Evolutionary conservation across 2,888 invertebrate species (phyloP).

Genomic region (Andrena bicolor): DNA sequence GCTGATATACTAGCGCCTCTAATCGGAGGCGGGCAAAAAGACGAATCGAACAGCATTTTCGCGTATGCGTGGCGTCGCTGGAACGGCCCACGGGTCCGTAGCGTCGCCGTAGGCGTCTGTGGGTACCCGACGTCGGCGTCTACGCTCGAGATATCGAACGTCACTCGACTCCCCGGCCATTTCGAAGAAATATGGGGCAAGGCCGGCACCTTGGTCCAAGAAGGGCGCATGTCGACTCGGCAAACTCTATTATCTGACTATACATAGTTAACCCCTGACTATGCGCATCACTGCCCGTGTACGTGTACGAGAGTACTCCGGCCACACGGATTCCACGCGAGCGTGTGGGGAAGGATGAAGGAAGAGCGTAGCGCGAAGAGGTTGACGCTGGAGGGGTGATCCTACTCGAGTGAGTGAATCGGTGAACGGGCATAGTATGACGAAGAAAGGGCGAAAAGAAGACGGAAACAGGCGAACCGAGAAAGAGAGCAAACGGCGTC

Average conservation of each 20-base stretch:
- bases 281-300: slow-evolving; percentile 59
- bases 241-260: slow-evolving; percentile 74
- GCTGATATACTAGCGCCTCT: slow-evolving; percentile 7
- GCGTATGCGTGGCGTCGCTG: background rate
- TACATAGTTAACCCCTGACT: slow-evolving; percentile 70
- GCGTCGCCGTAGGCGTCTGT: slow-evolving; percentile 38
- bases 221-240: slow-evolving; percentile 75
- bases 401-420: slow-evolving; percentile 38
- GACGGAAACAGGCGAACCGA: slow-evolving; percentile 47
- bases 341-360: slow-evolving; percentile 41
- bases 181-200: slow-evolving; percentile 78
- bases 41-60: slow-evolving; percentile 7
- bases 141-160: slow-evolving; percentile 73
- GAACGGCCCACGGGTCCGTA: background rate
- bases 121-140: slow-evolving; percentile 57
- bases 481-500: slow-evolving; percentile 40
- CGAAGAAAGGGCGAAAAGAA: slow-evolving; percentile 56
- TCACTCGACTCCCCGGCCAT: slow-evolving; percentile 71
- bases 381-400: slow-evolving; percentile 27
- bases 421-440: slow-evolving; percentile 36
- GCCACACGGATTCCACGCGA: slow-evolving; percentile 9
- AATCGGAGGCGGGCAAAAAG: slow-evolving; percentile 16
- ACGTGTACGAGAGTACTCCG: background rate
- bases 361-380: slow-evolving; percentile 25
- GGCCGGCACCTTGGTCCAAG: slow-evolving; percentile 78